phyloP scores from a whole-genome alignment of 2,888 invertebrate genomes.

The Ypsolopha sequella region DNA sequence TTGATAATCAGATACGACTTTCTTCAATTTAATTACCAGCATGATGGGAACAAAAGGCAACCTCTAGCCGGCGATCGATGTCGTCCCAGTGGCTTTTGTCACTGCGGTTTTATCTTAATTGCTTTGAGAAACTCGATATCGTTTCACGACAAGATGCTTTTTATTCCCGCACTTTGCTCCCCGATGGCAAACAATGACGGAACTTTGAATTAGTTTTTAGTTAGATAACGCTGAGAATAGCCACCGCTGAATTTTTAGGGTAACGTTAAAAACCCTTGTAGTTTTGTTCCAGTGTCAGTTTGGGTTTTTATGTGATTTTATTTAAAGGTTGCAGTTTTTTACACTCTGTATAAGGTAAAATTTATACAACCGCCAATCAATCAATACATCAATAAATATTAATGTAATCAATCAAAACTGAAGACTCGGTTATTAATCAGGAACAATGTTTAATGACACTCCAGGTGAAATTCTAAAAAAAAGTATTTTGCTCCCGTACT shows the following conservation, averaged over 20 bases:
- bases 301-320: conserved; percentile 13
- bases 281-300: conserved; percentile 7
- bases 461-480: too few species aligned
- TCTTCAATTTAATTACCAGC: conserved; percentile 5
- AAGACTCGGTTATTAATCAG: too few species aligned
- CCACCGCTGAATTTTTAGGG: conserved; percentile 10
- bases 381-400: too few species aligned
- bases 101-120: conserved; percentile 62
- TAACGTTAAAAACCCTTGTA: neutral
- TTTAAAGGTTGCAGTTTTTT: too few species aligned
- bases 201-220: conserved; percentile 63
- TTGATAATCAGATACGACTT: neutral
- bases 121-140: conserved; percentile 66
- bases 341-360: too few species aligned
- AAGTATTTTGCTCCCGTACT: too few species aligned
- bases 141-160: conserved; percentile 64
- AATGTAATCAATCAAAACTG: too few species aligned
- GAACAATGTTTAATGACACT: too few species aligned
- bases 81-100: conserved; percentile 48
- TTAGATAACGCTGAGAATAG: conserved; percentile 37
- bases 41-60: conserved; percentile 31
- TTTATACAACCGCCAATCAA: too few species aligned
- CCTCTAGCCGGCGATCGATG: conserved; percentile 15
- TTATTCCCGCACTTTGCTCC: conserved; percentile 46
- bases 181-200: conserved; percentile 53